phyloP scores from a whole-genome alignment of 2,113 vertebrate genomes.

The Rutilus rutilus region DNA sequence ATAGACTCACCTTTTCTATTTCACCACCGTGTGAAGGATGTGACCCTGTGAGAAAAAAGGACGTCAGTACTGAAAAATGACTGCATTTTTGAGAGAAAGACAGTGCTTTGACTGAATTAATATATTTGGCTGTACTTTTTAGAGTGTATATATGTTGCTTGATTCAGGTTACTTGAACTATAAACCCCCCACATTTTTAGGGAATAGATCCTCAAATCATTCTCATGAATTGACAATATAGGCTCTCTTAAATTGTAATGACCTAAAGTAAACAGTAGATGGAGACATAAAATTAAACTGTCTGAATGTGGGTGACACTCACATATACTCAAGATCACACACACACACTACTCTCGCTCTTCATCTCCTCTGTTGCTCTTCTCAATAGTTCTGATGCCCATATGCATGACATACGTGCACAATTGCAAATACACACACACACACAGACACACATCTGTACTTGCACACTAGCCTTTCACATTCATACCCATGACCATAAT shows the following conservation, averaged over 20 bases:
- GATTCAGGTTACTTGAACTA: neutral
- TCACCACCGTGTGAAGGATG: constrained; percentile 75
- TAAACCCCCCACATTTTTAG: neutral
- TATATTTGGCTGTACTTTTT: neutral
- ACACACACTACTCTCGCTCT: constrained; percentile 8
- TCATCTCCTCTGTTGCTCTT: constrained; percentile 17
- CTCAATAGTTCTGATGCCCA: neutral
- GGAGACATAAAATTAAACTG: constrained; percentile 69
- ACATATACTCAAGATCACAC: constrained; percentile 51
- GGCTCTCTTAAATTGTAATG: constrained; percentile 58
- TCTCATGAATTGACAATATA: neutral
- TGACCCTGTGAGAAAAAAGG: constrained; percentile 68
- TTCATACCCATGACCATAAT: constrained; percentile 17
- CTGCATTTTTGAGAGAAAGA: neutral
- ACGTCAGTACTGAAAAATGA: constrained; percentile 40
- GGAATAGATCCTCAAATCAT: neutral
- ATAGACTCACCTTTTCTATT: constrained; percentile 76
- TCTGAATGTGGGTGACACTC: constrained; percentile 65
- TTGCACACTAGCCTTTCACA: neutral
- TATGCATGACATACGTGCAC: constrained; percentile 9
- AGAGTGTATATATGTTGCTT: neutral
- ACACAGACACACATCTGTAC: constrained; percentile 17
- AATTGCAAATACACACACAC: constrained; percentile 2
- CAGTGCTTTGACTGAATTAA: neutral
- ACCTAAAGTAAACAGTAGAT: constrained; percentile 75